These are phyloP conservation scores for Anableps anableps DNA, from an alignment of 2,797 vertebrate species.

Conservation along the genomic window DNA sequence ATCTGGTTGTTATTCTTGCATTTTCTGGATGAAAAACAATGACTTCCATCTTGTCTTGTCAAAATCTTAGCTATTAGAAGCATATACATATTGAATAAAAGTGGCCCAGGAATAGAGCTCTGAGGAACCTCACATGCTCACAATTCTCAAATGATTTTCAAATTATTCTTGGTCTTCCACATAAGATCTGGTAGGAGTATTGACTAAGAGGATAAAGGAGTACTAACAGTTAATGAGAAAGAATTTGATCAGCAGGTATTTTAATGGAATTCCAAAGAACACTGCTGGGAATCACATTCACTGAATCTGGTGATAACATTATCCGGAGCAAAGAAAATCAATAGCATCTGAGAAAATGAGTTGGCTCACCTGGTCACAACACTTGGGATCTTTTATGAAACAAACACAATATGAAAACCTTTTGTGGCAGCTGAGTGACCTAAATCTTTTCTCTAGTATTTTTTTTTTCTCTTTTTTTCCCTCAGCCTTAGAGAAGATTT, in stretches of 20 bases:
- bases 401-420: conserved; percentile 15
- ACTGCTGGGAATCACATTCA: background rate
- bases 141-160: no score
- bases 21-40: no score
- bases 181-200: no score
- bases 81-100: no score
- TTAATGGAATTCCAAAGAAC: conserved; percentile 21
- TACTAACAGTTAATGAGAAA: background rate
- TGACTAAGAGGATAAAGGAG: no score
- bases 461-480: conserved; percentile 44
- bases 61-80: no score
- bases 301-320: conserved; percentile 16
- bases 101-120: no score
- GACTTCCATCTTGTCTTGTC: no score
- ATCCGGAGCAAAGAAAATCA: conserved; percentile 20
- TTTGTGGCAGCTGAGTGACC: conserved; percentile 23
- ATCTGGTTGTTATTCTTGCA: no score
- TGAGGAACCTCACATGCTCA: no score
- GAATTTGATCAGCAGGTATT: conserved; percentile 24
- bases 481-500: conserved; percentile 34
- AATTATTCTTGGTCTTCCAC: no score
- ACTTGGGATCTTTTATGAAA: conserved; percentile 3
- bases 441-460: conserved; percentile 41
- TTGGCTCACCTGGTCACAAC: conserved; percentile 26
- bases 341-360: background rate